These are phyloP conservation scores for Harpalus rubripes DNA, from an alignment of 2,888 invertebrate species.

Conservation along the genomic window DNA sequence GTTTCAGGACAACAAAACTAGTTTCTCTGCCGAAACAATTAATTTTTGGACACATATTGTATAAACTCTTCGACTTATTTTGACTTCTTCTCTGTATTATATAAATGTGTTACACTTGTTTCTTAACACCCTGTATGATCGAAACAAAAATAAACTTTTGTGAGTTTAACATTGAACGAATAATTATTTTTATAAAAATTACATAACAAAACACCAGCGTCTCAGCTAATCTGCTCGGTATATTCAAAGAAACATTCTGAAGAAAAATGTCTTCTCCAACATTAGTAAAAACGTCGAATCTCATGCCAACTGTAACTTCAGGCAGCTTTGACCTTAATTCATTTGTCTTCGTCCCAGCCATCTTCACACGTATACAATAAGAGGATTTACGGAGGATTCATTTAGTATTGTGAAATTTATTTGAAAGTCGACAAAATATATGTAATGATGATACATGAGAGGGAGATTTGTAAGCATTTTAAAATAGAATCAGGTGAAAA, in stretches of 20 bases:
- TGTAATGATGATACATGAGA: constrained; percentile 19
- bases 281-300: constrained; percentile 17
- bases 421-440: constrained; percentile 5
- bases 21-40: too few relatives aligned
- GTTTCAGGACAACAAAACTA: too few relatives aligned
- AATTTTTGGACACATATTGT: too few relatives aligned
- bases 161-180: not conserved
- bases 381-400: constrained; percentile 30
- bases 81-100: too few relatives aligned
- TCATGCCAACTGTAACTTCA: constrained; percentile 26
- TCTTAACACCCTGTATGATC: not conserved
- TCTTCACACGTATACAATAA: constrained; percentile 21
- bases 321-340: constrained; percentile 43
- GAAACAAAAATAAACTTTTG: not conserved
- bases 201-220: constrained; percentile 7
- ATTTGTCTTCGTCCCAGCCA: constrained; percentile 15
- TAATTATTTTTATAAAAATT: constrained; percentile 23
- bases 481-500: constrained; percentile 8
- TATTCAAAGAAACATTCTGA: not conserved
- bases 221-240: not conserved
- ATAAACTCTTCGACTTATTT: too few relatives aligned
- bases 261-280: constrained; percentile 36
- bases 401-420: constrained; percentile 1
- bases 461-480: not conserved
- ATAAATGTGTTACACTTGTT: too few relatives aligned